Base-by-base conservation (phyloP, 2,797 vertebrate genomes). In the Rhadinocentrus ornatus region DNA sequence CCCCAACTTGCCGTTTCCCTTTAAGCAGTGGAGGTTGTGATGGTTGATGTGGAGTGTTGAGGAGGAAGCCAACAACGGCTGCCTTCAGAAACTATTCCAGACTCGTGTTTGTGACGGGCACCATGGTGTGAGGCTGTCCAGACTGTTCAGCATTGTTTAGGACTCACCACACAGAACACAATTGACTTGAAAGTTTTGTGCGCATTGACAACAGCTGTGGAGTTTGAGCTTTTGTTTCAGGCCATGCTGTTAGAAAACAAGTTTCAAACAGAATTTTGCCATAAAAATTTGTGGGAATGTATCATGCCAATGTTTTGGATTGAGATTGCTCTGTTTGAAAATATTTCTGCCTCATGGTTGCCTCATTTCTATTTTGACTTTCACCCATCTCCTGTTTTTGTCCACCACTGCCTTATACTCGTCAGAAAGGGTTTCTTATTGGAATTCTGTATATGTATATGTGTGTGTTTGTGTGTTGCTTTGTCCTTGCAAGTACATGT, bases 51-150 rank as follows among this genome's bases (percentile, higher is more conserved):
- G 69, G 55, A 35, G 34, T 26, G 48, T 48, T 18, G 62, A 16
- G 44, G 31, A 37, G 34, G 58, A 35, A 63, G 66, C 66, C 69
- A 71, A 52, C 76, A 82, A 84, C 75, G 7, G 75, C 74, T 77
- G 77, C 82, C 86, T 88, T 93, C 89, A 86, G 83, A 88, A 91
- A 81, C 75, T 70, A 81, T 92, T 90, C 82, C 48, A 61, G 68
- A 82, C 73, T 88, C 9, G 39, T 70, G 55, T 77, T 72, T 26
- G 70, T 79, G 83, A 80, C 73, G 53, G 80, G 77, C 69, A 73
- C 78, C 83, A 26, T 73, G 66, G 71, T 61, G 81, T 24, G 77
- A 78, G 75, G 68, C 81, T 81, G 84, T 88, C 84, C 79, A 67
- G 77, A 80, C 75, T 61, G 66, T 71, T 86, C 79, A 73, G 69